phyloP scores from a whole-genome alignment of 2,113 vertebrate species.

The Corythaixoides concolor region DNA sequence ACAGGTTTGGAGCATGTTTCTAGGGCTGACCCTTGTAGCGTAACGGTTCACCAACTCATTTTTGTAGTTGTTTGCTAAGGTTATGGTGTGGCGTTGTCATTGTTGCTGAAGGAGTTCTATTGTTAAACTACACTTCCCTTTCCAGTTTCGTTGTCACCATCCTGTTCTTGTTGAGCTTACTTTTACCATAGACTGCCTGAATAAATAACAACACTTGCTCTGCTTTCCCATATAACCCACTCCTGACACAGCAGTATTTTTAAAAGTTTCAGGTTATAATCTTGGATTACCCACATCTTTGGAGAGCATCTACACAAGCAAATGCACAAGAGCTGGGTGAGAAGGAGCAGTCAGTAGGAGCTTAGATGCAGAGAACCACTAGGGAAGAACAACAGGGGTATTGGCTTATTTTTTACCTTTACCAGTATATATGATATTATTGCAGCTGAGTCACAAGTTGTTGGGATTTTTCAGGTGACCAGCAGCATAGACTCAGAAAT shows the following conservation, averaged over 20 bases:
- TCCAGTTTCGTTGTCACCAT: not conserved
- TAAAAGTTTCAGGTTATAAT: not conserved
- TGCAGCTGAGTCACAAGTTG: fast-evolving
- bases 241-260: not conserved
- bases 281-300: not conserved
- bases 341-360: not conserved
- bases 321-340: not conserved
- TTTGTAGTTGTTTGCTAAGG: not conserved
- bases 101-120: not conserved
- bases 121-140: not conserved
- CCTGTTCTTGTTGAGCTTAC: not conserved
- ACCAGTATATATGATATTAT: not conserved
- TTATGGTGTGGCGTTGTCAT: not conserved
- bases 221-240: not conserved
- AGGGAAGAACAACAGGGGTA: not conserved
- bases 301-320: not conserved
- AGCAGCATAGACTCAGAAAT: not conserved
- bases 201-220: not conserved
- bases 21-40: not conserved
- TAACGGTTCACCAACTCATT: not conserved
- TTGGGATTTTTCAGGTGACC: not conserved
- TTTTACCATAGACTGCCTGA: not conserved
- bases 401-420: not conserved
- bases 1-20: not conserved
- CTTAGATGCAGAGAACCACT: not conserved